phyloP scores from a whole-genome alignment of 2,888 invertebrate genomes.

The Deroplatys truncata region DNA sequence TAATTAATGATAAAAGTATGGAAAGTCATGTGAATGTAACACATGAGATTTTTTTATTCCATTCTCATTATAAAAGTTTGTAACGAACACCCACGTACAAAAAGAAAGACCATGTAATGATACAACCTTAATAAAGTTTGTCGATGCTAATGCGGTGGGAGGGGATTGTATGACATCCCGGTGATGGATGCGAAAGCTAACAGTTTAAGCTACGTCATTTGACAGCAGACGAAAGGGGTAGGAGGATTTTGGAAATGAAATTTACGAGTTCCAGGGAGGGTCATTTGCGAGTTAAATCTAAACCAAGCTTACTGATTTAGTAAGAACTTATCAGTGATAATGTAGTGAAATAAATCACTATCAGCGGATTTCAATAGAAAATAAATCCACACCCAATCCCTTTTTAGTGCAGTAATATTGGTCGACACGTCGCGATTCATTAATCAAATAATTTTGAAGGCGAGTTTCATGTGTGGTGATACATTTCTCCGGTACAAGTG shows the following conservation, averaged over 20 bases:
- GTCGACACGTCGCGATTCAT: no score
- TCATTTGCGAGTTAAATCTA: not conserved
- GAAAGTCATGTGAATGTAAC: no score
- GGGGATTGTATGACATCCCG: not conserved
- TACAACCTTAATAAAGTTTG: not conserved
- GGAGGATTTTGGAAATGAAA: not conserved
- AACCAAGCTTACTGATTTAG: not conserved
- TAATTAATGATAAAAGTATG: no score
- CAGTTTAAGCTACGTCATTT: not conserved
- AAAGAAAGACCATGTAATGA: not conserved
- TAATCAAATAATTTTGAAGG: no score
- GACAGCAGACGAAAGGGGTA: not conserved
- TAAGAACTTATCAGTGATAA: not conserved
- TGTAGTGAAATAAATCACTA: no score
- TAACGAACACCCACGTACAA: not conserved
- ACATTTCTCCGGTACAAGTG: no score
- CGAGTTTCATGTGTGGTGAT: no score
- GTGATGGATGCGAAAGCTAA: not conserved
- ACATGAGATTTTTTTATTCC: no score
- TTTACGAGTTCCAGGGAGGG: not conserved
- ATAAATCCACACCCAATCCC: not conserved
- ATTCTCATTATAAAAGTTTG: no score
- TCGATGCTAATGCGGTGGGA: not conserved
- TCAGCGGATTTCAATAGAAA: not conserved
- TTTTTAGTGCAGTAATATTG: no score